Base-by-base conservation (phyloP, 2,797 vertebrate species). In the Anguilla megastoma region DNA sequence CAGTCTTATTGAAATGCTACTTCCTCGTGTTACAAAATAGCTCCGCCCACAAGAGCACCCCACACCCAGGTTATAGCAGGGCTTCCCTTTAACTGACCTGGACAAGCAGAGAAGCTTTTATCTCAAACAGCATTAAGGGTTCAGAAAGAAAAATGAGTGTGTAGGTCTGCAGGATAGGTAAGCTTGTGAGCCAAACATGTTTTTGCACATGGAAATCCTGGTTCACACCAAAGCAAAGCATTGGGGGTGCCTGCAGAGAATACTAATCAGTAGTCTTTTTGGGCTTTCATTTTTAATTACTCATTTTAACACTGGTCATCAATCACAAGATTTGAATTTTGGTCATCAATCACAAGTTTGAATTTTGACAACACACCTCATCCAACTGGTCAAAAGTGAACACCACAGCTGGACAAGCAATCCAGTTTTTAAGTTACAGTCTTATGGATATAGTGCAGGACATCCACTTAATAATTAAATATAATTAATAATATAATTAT, bases 171-270 rank as follows among this genome's bases (percentile, higher is more conserved):
- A 30, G 60, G 24, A 24, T 24, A 66, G 12, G 60, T 24, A 74
- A 30, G 27, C 12, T 36, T 74, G 30, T 36, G 69, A 30, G 10
- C 30, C 12, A 33, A 30, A 74, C 69, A 36, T 30, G 27, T 36
- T 74, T 54, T 56, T 87, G 12, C 80, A 84, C 4, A 87, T 48
- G 71, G 45, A 71, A 9, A 41, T 27, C 27, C 76, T 71, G 60
- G 36, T 69, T 8, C 50, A 80, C 24, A 66, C 14, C 24, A 63
- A 18, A 24, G 84, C 84, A 82, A 58, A 82, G 84, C 60, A 52
- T 30, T 84, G 66, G 66, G 84, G 14, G 12, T 48, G 33, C 71
- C 60, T 56, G 10, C n/a, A 48, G 48, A 74, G 45, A 74, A 33
- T 41, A 33, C 87, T 85, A 48, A 84, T 30, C 79, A 84, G 50